Percentiles rank a stretch among this genome's conserved stretches.
Evolutionary conservation across 2,888 invertebrate genomes (phyloP).

Genomic region (Escarpia spicata): DNA sequence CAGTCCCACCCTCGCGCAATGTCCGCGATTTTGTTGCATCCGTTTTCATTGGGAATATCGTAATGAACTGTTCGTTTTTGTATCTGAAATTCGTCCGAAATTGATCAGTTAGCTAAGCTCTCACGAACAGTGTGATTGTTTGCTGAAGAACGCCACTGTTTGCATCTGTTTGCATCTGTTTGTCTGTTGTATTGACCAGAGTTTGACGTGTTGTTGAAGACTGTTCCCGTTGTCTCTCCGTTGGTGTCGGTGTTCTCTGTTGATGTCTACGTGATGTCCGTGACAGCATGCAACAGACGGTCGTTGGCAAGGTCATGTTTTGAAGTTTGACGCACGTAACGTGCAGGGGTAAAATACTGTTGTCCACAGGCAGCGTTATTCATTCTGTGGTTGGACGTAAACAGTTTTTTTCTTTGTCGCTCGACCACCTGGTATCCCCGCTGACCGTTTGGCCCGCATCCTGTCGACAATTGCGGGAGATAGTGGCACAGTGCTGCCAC

Average conservation of each 20-base stretch:
- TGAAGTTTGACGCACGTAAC: background rate
- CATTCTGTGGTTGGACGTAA: background rate
- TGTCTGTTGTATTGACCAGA: background rate
- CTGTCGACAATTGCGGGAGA: background rate
- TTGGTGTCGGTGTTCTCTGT: background rate
- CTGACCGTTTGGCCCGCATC: background rate
- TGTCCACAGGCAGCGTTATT: background rate
- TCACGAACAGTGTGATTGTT: background rate
- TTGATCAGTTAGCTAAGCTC: background rate
- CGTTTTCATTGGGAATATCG: background rate
- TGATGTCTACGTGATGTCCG: background rate
- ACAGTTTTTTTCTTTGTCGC: background rate
- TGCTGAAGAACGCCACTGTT: background rate
- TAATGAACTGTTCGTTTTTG: background rate
- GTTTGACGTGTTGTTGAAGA: background rate
- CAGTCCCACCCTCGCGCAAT: background rate
- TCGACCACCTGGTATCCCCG: background rate
- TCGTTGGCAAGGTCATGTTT: slow-evolving; percentile 8
- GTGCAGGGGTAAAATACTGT: background rate
- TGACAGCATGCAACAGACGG: background rate
- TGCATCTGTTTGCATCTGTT: background rate
- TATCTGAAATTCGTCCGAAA: background rate
- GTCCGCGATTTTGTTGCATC: background rate
- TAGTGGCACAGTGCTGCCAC: background rate
- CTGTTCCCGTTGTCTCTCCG: background rate